Evolutionary conservation across 2,113 vertebrate genomes (phyloP), one percentile per base, ranked within the genome.

Genomic region (Acrocephalus arundinaceus): DNA sequence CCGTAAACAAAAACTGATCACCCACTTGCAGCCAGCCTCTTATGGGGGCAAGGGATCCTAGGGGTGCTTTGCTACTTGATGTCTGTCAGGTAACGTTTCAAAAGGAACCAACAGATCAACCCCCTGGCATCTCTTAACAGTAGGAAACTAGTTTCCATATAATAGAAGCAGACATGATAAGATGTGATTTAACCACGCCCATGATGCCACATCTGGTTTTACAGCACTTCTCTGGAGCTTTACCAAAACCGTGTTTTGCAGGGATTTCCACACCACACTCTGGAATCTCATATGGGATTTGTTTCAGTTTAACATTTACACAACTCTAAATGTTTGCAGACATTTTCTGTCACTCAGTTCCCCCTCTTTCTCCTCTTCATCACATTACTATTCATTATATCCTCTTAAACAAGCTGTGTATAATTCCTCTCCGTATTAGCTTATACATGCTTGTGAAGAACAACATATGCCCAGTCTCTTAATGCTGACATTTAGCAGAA

Each of bases 241-340:
- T 71, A 39, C 33, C 3, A 16, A 93, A 68, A 62, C 13, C 57
- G 72, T 41, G 6, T 84, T 92, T 68, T 87, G 52, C 37, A 81
- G 54, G 15, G 23, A 5, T 67, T 77, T 87, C 65, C 31, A 48
- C 30, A 59, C 22, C 48, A 59, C 30, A 27, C 19, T 43, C 35
- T 37, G 27, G 70, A 94, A 90, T 87, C 33, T 67, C 81, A 86
- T 63, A 35, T 2, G 10, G n/a, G n/a, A 52, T 87, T 89, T 90
- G 62, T 86, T 94, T 77, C 68, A 94, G 61, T 85, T 89, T 79
- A 89, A 84, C 30, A 63, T 80, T 89, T 85, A 89, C 54, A 82
- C 49, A 30, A 58, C 25, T 54, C 54, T 72, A 54, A 65, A 95
- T 85, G 46, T 92, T 93, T 94, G 87, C 61, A 90, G 78, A 76